phyloP scores from a whole-genome alignment of 2,113 vertebrate species.

The Periophthalmodon schlosseri region DNA sequence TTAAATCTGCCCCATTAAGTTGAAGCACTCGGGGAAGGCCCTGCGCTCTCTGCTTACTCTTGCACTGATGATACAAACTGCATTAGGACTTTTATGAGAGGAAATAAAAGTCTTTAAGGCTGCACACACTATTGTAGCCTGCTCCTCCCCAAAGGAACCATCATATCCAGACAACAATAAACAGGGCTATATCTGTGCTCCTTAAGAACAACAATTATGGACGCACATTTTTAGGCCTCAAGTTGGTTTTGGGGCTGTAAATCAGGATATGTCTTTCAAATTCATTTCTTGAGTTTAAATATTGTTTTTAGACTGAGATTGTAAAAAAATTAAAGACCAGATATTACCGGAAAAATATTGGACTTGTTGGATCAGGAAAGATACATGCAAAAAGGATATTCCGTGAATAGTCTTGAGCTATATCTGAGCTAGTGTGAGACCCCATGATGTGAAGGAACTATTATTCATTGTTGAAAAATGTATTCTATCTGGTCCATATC shows the following conservation, averaged over 20 bases:
- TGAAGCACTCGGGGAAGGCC: conserved; percentile 6
- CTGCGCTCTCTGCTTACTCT: conserved; percentile 1
- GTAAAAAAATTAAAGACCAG: no score
- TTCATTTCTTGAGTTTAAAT: no score
- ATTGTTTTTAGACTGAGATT: no score
- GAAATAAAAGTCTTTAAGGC: conserved; percentile 10
- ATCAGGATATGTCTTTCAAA: not conserved
- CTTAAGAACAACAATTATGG: conserved; percentile 6
- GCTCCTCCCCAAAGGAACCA: not conserved
- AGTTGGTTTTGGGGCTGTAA: not conserved
- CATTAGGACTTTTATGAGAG: conserved; percentile 10
- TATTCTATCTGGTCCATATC: no score
- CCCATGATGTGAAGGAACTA: no score
- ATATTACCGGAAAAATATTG: no score
- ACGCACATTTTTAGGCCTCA: not conserved
- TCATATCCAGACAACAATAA: conserved; percentile 2
- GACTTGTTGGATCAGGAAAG: no score
- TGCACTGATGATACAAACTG: conserved; percentile 2
- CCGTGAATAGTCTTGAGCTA: no score
- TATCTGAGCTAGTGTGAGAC: no score
- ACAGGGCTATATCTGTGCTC: not conserved
- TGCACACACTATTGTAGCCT: conserved; percentile 6
- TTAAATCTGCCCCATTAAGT: conserved; percentile 10
- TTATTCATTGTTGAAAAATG: no score
- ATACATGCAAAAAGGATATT: no score